These are phyloP conservation scores for Hoplodrina ambigua DNA, from an alignment of 2,888 invertebrate species.

Conservation along the genomic window DNA sequence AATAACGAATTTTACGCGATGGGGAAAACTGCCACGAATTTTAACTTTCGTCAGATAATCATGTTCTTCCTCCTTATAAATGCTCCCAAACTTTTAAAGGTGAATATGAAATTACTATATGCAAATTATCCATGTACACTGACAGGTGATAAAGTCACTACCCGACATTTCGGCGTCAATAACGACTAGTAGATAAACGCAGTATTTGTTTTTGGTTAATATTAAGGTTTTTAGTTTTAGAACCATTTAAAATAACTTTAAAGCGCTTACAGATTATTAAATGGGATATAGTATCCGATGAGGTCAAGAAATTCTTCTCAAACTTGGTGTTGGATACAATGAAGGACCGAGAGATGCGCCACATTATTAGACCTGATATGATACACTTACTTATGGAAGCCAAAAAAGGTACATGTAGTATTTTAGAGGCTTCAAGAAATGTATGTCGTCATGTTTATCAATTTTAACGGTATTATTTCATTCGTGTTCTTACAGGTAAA, in stretches of 20 bases:
- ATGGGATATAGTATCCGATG: slow-evolving; percentile 62
- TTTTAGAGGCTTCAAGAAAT: background rate
- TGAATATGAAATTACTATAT: background rate
- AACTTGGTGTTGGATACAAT: slow-evolving; percentile 79
- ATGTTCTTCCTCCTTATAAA: slow-evolving; percentile 62
- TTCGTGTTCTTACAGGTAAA: slow-evolving; percentile 47
- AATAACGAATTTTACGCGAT: slow-evolving; percentile 89
- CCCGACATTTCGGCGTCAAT: no score
- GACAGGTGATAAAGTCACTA: background rate
- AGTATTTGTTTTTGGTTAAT: no score
- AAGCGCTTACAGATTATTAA: slow-evolving; percentile 59
- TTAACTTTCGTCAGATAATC: slow-evolving; percentile 67
- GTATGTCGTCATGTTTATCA: no score
- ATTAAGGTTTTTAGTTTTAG: no score
- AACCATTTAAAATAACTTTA: background rate
- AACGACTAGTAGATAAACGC: no score
- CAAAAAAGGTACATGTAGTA: slow-evolving; percentile 75
- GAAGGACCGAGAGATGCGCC: slow-evolving; percentile 74
- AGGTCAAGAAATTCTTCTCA: slow-evolving; percentile 72
- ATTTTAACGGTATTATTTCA: background rate
- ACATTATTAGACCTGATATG: slow-evolving; percentile 87
- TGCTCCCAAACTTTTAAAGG: slow-evolving; percentile 44
- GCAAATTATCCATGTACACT: background rate
- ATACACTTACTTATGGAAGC: slow-evolving; percentile 90
- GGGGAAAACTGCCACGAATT: slow-evolving; percentile 84